These are phyloP conservation scores for Mellivora capensis DNA, from an alignment of 2,113 vertebrate species.

Conservation along the genomic window DNA sequence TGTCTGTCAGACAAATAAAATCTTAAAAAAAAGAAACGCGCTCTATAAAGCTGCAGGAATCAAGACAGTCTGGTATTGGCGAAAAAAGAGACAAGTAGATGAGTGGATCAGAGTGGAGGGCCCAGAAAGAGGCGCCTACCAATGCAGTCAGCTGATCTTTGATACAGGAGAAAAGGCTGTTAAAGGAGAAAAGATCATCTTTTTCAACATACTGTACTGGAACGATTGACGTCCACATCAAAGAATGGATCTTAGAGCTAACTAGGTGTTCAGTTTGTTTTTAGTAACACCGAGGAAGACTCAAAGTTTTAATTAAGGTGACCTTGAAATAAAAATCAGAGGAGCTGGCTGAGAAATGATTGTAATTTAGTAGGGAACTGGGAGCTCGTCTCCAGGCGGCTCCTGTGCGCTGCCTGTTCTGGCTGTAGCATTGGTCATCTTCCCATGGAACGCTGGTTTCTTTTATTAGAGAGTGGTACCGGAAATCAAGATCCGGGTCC, in stretches of 20 bases:
- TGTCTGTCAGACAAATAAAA: no score
- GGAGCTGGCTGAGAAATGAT: neutral
- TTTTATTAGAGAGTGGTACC: neutral
- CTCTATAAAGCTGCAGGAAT: neutral
- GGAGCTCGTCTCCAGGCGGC: neutral
- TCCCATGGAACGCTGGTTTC: neutral
- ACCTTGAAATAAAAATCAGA: neutral
- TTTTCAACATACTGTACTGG: neutral
- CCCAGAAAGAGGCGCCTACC: neutral
- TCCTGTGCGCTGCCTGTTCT: neutral
- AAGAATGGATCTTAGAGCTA: neutral
- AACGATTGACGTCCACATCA: neutral
- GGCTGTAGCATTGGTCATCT: no score
- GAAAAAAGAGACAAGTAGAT: neutral
- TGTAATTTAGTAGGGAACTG: no score
- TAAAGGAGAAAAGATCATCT: neutral
- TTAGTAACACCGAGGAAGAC: neutral
- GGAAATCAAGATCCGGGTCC: neutral
- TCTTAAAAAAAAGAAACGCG: no score
- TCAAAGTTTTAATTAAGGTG: neutral
- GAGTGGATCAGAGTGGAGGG: neutral
- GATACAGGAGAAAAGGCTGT: neutral
- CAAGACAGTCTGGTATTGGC: neutral
- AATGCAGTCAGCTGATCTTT: neutral
- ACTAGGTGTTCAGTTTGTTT: neutral